Evolutionary conservation across 2,113 vertebrate species (phyloP).

Genomic region (Vimba vimba): DNA sequence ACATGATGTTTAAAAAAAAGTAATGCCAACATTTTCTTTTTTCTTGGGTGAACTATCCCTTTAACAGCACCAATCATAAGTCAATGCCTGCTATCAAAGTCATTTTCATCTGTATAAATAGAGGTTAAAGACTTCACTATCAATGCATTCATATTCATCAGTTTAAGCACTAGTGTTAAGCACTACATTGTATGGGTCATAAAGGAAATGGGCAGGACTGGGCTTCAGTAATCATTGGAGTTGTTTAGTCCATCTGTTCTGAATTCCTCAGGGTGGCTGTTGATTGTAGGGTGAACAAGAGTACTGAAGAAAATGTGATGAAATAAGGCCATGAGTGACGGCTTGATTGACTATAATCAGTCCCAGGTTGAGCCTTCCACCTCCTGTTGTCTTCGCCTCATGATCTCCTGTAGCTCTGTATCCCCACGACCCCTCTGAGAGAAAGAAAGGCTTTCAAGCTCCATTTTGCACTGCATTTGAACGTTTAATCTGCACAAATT

Average conservation of each 20-base stretch:
- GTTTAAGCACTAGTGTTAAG: conserved; percentile 21
- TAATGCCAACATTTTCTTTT: neutral
- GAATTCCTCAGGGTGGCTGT: conserved; percentile 40
- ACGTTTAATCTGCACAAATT: neutral
- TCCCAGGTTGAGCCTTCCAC: conserved; percentile 54
- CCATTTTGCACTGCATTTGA: neutral
- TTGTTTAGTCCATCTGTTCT: conserved; percentile 39
- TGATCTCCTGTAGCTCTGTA: conserved; percentile 58
- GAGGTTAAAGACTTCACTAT: conserved; percentile 27
- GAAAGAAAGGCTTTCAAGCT: neutral
- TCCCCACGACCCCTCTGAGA: conserved; percentile 48
- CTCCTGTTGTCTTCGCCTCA: conserved; percentile 57
- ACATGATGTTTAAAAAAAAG: neutral
- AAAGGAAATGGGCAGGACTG: conserved; percentile 24
- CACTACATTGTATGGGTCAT: conserved; percentile 13
- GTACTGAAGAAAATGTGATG: conserved; percentile 28
- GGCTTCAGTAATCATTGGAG: conserved; percentile 31
- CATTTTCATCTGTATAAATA: conserved; percentile 24
- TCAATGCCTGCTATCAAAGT: neutral
- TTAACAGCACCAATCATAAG: neutral
- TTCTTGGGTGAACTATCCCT: neutral
- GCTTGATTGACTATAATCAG: conserved; percentile 50
- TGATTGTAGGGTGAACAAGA: conserved; percentile 32
- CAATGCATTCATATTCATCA: conserved; percentile 30
- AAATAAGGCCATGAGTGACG: conserved; percentile 41